A percentile compares a stretch with the other conserved stretches of the same genome.
phyloP scores from a whole-genome alignment of 1,140 invertebrate genomes.

The Drosophila kurseongensis region DNA sequence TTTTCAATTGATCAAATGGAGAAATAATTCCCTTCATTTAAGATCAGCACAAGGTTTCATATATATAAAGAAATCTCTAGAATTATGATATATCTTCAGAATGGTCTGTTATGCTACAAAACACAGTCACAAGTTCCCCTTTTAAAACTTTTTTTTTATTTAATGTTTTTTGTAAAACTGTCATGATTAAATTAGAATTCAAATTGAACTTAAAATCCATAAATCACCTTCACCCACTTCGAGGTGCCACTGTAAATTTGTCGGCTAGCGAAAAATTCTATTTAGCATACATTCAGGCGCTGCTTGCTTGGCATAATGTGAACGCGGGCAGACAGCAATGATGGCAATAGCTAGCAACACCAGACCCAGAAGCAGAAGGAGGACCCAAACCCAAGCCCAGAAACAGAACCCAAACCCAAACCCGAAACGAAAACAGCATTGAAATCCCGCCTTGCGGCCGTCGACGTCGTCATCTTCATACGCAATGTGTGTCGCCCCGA shows the following conservation, averaged over 20 bases:
- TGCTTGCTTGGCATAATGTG: constrained; percentile 69
- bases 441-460: constrained; percentile 66
- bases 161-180: too few relatives aligned
- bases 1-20: too few relatives aligned
- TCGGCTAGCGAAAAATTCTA: constrained; percentile 60
- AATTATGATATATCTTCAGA: too few relatives aligned
- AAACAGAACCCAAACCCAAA: constrained; percentile 15
- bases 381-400: constrained; percentile 2
- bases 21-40: too few relatives aligned
- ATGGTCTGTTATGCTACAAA: too few relatives aligned
- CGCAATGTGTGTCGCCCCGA: constrained; percentile 77
- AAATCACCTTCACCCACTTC: neutral
- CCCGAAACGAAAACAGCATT: constrained; percentile 40
- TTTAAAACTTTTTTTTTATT: too few relatives aligned
- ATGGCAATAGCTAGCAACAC: constrained; percentile 14
- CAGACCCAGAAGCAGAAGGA: constrained; percentile 1
- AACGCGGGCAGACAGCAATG: constrained; percentile 57
- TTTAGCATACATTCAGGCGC: constrained; percentile 82
- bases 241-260: constrained; percentile 20
- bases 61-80: too few relatives aligned
- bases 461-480: constrained; percentile 62
- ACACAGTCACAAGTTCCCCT: too few relatives aligned
- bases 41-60: too few relatives aligned
- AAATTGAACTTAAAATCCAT: neutral
- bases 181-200: too few relatives aligned